Evolutionary conservation across 2,888 invertebrate species (phyloP).

Genomic region (Campoletis raptor): DNA sequence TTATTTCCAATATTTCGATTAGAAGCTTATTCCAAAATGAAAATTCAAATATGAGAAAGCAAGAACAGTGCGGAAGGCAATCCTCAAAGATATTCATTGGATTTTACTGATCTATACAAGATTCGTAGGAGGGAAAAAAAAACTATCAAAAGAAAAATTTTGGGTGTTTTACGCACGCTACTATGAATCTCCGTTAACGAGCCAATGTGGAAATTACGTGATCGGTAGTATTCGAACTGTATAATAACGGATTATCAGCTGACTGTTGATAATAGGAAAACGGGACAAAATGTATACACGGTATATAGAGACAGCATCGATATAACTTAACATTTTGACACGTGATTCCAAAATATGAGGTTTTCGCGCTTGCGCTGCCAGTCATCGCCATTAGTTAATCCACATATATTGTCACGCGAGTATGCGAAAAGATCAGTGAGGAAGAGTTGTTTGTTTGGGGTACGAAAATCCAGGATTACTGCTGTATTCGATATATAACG

Average conservation of each 20-base stretch:
- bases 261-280: constrained; percentile 1
- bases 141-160: no score
- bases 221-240: neutral
- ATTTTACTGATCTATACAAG: neutral
- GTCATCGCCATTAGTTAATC: constrained; percentile 18
- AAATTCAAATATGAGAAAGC: neutral
- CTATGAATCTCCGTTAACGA: neutral
- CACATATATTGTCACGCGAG: neutral
- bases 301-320: neutral
- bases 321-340: constrained; percentile 26
- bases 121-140: no score
- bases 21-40: neutral
- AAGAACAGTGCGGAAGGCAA: neutral
- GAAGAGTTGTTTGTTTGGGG: constrained; percentile 2
- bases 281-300: neutral
- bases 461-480: neutral
- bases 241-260: constrained; percentile 11
- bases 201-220: neutral
- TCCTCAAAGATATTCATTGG: no score
- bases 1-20: constrained; percentile 7
- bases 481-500: constrained; percentile 13
- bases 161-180: no score
- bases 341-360: neutral
- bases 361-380: neutral
- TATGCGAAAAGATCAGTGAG: constrained; percentile 5